Evolutionary conservation across 2,113 vertebrate species (phyloP), one percentile per base, ranked within the genome.

Genomic region (Pandion haliaetus): DNA sequence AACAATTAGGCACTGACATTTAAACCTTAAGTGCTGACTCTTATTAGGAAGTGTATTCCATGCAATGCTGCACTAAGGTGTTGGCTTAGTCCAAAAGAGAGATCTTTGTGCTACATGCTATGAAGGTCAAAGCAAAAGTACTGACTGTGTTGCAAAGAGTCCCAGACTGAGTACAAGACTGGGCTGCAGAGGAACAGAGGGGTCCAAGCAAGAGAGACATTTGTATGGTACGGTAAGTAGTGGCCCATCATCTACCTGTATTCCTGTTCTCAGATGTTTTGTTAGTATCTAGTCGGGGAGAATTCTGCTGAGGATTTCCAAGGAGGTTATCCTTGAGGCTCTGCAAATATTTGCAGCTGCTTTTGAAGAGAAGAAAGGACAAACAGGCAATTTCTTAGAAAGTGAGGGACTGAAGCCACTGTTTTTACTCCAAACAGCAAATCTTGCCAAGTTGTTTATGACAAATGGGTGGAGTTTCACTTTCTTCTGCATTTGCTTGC

Each of bases 61-160:
- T 36, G 7, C 59, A 31, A 3, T 47, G 7, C n/a, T 90, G 62
- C 26, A 9, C 12, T 42, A 5, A 82, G 28, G 6, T 26, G 12
- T 55, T 86, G 57, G 8, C 23, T 85, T 74, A 47, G 61, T 69
- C 32, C 29, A 71, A 32, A 50, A 8, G 14, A n/a, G 23, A 5
- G 2, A 10, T 4, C 25, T 88, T 76, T 47, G 31, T 47, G 50
- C 63, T 36, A 14, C 0, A 0, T 47, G 32, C 42, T 63, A 0
- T 42, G 58, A 77, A 65, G 50, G 40, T 65, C 14, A 65, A 69
- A 77, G 34, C 17, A 21, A 57, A 90, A 91, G 23, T 15, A 10
- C 21, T 44, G 31, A 31, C 34, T 5, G 0, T 25, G 8, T 44
- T 83, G 57, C 19, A 78, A 5, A 38, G 29, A 34, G 15, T 67